These are phyloP conservation scores for Acrossocheilus wenchowensis DNA, from an alignment of 2,797 vertebrate genomes.

Conservation along the genomic window DNA sequence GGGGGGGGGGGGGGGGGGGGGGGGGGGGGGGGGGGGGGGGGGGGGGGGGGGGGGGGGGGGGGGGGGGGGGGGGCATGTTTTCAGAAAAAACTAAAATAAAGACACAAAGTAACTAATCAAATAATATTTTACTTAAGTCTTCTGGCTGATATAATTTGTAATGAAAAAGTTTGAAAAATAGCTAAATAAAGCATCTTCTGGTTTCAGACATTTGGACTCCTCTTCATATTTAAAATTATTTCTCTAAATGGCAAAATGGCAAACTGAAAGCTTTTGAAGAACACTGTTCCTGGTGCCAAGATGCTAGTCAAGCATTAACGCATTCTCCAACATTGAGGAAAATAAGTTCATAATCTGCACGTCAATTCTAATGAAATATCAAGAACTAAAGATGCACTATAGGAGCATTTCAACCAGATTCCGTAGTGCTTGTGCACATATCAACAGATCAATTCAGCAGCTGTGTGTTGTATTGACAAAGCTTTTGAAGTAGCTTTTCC, in stretches of 20 bases:
- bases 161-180: neutral
- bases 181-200: neutral
- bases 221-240: conserved; percentile 37
- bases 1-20: too few relatives aligned
- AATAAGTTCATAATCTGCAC: conserved; percentile 12
- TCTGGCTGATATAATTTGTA: neutral
- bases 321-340: neutral
- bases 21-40: too few relatives aligned
- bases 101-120: neutral
- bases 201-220: conserved; percentile 28
- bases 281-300: conserved; percentile 16
- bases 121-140: neutral
- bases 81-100: neutral
- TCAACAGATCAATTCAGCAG: conserved; percentile 43
- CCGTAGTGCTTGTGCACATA: neutral
- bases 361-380: conserved; percentile 53
- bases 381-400: conserved; percentile 30
- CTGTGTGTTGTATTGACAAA: conserved; percentile 43
- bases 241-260: conserved; percentile 17
- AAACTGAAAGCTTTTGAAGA: conserved; percentile 38
- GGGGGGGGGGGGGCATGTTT: too few relatives aligned
- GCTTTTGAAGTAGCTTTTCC: conserved; percentile 30
- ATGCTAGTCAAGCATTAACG: neutral
- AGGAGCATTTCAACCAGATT: conserved; percentile 5
- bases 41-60: too few relatives aligned